Evolutionary conservation across 1,140 invertebrate genomes (phyloP).

Genomic region (Drosophila ficusphila): DNA sequence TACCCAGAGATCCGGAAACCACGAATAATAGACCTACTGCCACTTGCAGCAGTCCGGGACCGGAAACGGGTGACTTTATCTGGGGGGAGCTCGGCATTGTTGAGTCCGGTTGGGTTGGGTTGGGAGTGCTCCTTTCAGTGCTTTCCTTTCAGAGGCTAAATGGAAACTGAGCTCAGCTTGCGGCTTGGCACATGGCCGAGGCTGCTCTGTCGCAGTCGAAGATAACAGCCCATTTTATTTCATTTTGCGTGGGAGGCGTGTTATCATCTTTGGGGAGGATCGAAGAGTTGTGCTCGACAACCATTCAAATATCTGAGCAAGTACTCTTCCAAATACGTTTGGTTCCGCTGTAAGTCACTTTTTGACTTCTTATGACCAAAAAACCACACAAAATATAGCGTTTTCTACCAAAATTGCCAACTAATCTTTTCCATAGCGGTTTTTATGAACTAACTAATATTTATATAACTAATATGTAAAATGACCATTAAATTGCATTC

Average conservation of each 20-base stretch:
- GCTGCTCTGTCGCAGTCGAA: background rate
- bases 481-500: too few relatives aligned
- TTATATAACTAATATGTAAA: too few relatives aligned
- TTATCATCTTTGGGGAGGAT: background rate
- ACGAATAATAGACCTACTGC: slow-evolving; percentile 25
- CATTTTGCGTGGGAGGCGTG: slow-evolving; percentile 5
- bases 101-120: background rate
- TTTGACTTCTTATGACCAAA: too few relatives aligned
- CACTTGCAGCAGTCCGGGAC: slow-evolving; percentile 32
- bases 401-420: too few relatives aligned
- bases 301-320: too few relatives aligned
- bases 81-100: slow-evolving; percentile 42
- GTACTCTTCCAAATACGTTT: too few relatives aligned
- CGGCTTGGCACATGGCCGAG: slow-evolving; percentile 52
- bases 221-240: slow-evolving; percentile 19
- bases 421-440: too few relatives aligned
- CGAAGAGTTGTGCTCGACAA: too few relatives aligned
- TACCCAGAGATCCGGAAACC: slow-evolving; percentile 36
- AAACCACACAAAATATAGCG: too few relatives aligned
- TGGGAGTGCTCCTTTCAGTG: slow-evolving; percentile 11
- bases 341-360: too few relatives aligned
- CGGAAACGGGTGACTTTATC: slow-evolving; percentile 67
- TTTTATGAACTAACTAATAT: too few relatives aligned
- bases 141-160: slow-evolving; percentile 23
- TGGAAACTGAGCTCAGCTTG: slow-evolving; percentile 36